Evolutionary conservation across 2,797 vertebrate species (phyloP).

Genomic region (Apogon hyalosoma): DNA sequence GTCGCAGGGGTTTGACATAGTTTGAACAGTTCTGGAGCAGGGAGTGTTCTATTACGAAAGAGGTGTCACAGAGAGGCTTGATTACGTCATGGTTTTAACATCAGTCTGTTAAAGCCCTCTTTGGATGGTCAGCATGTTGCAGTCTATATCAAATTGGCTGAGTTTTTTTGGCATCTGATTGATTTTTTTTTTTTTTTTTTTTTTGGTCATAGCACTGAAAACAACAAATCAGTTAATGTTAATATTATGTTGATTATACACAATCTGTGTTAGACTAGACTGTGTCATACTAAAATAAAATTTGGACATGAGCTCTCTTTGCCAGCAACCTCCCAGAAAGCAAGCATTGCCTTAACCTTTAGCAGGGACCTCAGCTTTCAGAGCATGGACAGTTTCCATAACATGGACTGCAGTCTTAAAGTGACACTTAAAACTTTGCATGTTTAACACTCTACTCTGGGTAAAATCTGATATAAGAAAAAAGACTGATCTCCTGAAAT

Average conservation of each 20-base stretch:
- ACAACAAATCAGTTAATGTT: constrained; percentile 13
- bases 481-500: too few relatives aligned
- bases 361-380: constrained; percentile 33
- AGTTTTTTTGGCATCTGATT: constrained; percentile 28
- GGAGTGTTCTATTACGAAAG: constrained; percentile 45
- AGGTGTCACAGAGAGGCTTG: constrained; percentile 34
- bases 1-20: constrained; percentile 28
- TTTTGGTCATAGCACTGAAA: constrained; percentile 3
- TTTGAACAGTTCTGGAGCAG: constrained; percentile 19
- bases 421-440: constrained; percentile 5
- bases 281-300: constrained; percentile 35
- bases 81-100: constrained; percentile 55
- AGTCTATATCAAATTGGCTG: constrained; percentile 45
- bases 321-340: constrained; percentile 31
- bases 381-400: constrained; percentile 39
- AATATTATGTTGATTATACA: not conserved
- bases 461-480: too few relatives aligned
- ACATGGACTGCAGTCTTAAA: constrained; percentile 38
- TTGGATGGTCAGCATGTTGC: constrained; percentile 31
- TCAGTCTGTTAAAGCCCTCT: constrained; percentile 49
- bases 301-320: constrained; percentile 34
- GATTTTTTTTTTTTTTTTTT: constrained; percentile 10
- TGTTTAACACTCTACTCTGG: not conserved
- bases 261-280: constrained; percentile 26
- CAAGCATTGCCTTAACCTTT: constrained; percentile 42